Evolutionary conservation across 2,113 vertebrate genomes (phyloP), one percentile per base, ranked within the genome.

Genomic region (Channa maculata): DNA sequence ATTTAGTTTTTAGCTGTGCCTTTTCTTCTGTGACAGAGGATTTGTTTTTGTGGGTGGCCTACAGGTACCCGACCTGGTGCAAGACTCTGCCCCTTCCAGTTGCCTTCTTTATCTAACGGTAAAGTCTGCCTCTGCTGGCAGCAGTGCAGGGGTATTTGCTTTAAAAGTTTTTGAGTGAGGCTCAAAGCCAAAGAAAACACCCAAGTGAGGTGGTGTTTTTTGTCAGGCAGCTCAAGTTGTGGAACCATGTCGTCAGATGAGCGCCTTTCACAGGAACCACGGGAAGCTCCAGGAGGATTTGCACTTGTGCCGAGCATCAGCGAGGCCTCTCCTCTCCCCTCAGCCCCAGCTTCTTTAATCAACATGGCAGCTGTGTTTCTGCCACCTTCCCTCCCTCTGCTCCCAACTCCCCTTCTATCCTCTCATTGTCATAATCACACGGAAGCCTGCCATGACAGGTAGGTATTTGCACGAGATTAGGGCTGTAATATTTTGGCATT

Each of bases 401-500:
- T 24, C 33, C 63, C 8, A n/a, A 57, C 52, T 8, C 41, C n/a
- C 10, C 8, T n/a, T 45, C 34, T 8, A 54, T 7, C 59, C 36
- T 43, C 61, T 62, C 55, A 2, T 57, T 58, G 58, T 71, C 77
- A 63, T 87, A 87, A 88, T 90, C 82, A 62, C 65, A 75, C 10
- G 72, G 63, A 24, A 86, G 73, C 60, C 87, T 65, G 68, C 83
- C 64, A 39, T 92, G 91, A 92, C 92, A 93, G 91, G 87, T 82
- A 87, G 85, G 88, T 80, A 91, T 92, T 91, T 92, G 86, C 88
- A 52, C 24, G 11, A 87, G 92, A 93, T 94, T 93, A 94, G 64
- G 66, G 76, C 91, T 90, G 91, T 93, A 93, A 89, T 93, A 93
- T 93, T 94, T 92, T 91, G 91, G 91, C 88, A 92, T 93, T 93